phyloP scores from a whole-genome alignment of 2,113 vertebrate genomes.

The Urocolius indicus region DNA sequence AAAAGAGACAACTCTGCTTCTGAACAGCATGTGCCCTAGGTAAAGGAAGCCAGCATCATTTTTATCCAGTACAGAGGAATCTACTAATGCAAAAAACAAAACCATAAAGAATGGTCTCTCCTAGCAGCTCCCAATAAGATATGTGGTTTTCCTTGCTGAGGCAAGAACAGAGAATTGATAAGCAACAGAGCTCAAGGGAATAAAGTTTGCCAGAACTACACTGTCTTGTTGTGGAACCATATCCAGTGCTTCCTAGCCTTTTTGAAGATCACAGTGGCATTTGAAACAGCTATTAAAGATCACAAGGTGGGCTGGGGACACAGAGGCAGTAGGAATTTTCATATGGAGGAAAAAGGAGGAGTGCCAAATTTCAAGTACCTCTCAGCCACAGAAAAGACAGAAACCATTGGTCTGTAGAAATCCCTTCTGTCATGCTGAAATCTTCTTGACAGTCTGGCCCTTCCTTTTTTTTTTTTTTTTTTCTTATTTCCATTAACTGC shows the following conservation, averaged over 20 bases:
- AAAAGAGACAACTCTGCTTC: not conserved
- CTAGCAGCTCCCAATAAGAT: not conserved
- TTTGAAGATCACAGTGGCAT: not conserved
- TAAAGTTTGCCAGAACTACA: not conserved
- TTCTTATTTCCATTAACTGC: not conserved
- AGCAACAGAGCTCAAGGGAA: not conserved
- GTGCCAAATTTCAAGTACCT: not conserved
- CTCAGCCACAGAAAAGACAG: not conserved
- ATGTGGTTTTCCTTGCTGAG: not conserved
- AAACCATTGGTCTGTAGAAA: slow-evolving; percentile 35
- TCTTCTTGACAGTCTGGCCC: not conserved
- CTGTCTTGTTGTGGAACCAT: fast-evolving
- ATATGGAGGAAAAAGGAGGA: not conserved
- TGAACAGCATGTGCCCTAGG: not conserved
- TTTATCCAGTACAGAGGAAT: not conserved
- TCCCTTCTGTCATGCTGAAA: slow-evolving; percentile 27
- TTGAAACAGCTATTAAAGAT: too few species aligned
- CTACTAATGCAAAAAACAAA: not conserved
- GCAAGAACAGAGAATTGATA: not conserved
- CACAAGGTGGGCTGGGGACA: not conserved
- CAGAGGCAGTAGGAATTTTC: not conserved
- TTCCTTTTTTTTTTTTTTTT: not conserved
- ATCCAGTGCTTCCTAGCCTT: not conserved
- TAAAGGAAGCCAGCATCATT: not conserved
- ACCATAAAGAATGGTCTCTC: not conserved